Percentiles rank a stretch among this genome's conserved stretches.
Conservation (phyloP, 2,888 invertebrate species). For the Cryptocephalus moraei region DNA sequence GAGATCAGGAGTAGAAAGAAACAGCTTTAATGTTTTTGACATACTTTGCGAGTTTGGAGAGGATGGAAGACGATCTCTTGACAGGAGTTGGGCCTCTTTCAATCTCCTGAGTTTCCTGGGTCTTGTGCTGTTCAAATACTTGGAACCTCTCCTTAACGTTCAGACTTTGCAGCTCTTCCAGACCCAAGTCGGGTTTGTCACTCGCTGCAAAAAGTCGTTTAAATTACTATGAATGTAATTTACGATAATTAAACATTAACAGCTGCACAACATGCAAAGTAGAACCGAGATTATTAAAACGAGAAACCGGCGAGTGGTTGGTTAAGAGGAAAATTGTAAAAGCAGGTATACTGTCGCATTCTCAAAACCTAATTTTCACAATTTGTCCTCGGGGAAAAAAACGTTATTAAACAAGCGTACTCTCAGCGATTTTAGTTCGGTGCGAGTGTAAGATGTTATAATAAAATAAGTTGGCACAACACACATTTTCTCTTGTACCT, state of each 20-base stretch:
- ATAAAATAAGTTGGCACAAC: conserved; percentile 5
- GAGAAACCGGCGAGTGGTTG: too few species aligned
- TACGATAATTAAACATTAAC: too few species aligned
- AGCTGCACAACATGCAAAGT: too few species aligned
- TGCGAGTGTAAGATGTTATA: background rate
- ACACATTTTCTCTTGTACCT: conserved; percentile 45
- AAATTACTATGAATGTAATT: too few species aligned
- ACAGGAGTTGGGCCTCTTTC: conserved; percentile 44
- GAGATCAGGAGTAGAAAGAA: too few species aligned
- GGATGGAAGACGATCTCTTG: conserved; percentile 61
- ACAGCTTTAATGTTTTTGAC: conserved; percentile 18
- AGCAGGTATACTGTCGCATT: too few species aligned
- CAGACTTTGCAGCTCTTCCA: conserved; percentile 69
- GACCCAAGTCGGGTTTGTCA: conserved; percentile 74
- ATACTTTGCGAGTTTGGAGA: conserved; percentile 72
- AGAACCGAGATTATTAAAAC: too few species aligned
- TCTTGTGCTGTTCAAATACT: conserved; percentile 63
- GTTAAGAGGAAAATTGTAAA: too few species aligned
- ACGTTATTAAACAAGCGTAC: too few species aligned
- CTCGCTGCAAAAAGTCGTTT: conserved; percentile 50
- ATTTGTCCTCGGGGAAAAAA: too few species aligned
- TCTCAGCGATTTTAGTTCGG: too few species aligned
- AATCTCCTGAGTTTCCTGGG: conserved; percentile 36
- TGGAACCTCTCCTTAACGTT: conserved; percentile 80
- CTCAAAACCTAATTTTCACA: too few species aligned